Evolutionary conservation across 2,797 vertebrate species (phyloP), one percentile per base, ranked within the genome.

Genomic region (Halcyon smyrnensis): DNA sequence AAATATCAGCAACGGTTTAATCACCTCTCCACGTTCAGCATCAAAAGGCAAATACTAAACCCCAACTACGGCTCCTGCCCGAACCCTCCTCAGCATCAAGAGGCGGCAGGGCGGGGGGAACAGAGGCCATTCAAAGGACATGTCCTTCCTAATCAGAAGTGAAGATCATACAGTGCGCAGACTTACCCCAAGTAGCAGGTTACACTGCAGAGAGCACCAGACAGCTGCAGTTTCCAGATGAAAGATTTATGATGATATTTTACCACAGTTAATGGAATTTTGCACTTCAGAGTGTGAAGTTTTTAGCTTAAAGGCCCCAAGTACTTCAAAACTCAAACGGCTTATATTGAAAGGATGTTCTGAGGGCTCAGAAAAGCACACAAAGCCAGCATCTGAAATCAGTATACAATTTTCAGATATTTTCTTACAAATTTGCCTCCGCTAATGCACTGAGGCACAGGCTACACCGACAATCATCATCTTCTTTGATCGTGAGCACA

Each of bases 231-330:
- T 39, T 73, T 32, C 79, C 88, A 85, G 64, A 75, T 28, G 90
- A 67, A 78, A 93, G 87, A 83, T 76, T 94, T 39, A 74, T n/a
- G 64, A 74, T 8, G 41, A 8, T 30, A 59, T 90, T 96, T 92
- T 90, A 89, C 56, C 85, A 32, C 74, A 80, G 64, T 50, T 81
- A 34, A 73, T 50, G 82, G 68, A 93, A 89, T 65, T 90, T 12
- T 48, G 76, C 84, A 87, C 65, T 95, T 70, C 51, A 62, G 82
- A 94, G 71, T 7, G 34, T 14, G 68, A 67, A 65, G 85, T 67
- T 95, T 82, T 69, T 74, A 50, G 51, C 87, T 94, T 28, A 41
- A 64, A 86, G 82, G 74, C 37, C 80, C 75, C 62, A 90, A 76
- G 19, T 62, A 62, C 79, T 86, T 56, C 65, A 53, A 23, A 95